Evolutionary conservation across 30 jellyfish, hydroid and myxozoan species (phyloP), one percentile per base, ranked within the genome.

Genomic region (Chironex yamaguchii): DNA sequence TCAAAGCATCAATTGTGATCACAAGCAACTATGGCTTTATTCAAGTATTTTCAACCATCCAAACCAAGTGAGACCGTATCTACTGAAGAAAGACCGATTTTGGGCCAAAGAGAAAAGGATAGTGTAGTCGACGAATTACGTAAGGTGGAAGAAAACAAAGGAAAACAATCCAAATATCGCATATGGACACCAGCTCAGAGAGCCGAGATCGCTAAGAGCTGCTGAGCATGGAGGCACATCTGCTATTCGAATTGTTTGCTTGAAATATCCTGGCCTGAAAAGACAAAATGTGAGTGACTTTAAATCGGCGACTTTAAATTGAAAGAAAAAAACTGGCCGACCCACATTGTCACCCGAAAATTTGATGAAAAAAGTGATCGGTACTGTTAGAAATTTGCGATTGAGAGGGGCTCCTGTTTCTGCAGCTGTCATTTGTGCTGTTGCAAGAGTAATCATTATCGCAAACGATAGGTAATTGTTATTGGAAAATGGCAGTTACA

Each of bases 331-430:
- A 51, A 75, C 48, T 51, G 22, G 81, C 35, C 68, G 89, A 69
- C 32, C 64, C 36, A 82, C 67, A 82, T 9, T 32, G 35, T 34
- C 67, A 88, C 69, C 82, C 76, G 88, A 83, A 83, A 36, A 80
- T 34, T 26, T 80, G 91, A 80, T 36, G 91, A 63, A 62, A 50
- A 53, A 62, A 21, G 63, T 36, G 6, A 68, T 83, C 49, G 80
- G 69, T 23, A 82, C 93, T 30, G 93, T 83, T 25, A 74, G 67
- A 6, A 21, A 20, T 52, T 48, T 83, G 1, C 80, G 71, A 23
- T 35, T 83, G 68, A 83, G 65, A 67, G 93, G 80, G 67, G 93
- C 93, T 22, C 88, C 93, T 20, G 89, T 83, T 24, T 34, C 89
- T 52, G 67, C 89, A 67, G 82, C 81, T 34, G 88, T 83, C 26